Conservation (phyloP, 2,113 vertebrate genomes). For the Cygnus atratus region DNA sequence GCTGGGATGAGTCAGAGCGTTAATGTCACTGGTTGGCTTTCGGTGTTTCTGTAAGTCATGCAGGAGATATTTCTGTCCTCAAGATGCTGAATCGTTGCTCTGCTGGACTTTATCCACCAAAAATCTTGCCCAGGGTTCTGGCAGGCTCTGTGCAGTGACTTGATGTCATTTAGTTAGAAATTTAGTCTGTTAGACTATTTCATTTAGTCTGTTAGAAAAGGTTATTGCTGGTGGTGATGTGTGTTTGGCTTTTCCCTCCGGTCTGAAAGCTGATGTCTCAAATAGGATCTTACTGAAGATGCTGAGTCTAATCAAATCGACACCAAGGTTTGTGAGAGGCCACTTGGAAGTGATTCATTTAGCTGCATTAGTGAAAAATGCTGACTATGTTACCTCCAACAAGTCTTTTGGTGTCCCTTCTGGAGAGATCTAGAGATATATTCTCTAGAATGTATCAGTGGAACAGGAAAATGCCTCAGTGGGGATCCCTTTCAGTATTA, state of each 20-base stretch:
- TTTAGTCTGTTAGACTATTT: neutral
- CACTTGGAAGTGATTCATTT: neutral
- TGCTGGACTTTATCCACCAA: constrained; percentile 1
- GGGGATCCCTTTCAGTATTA: neutral
- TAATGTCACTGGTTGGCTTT: constrained; percentile 34
- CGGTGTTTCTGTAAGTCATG: constrained; percentile 26
- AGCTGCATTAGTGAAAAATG: neutral
- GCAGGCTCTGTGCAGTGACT: neutral
- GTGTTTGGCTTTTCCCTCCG: neutral
- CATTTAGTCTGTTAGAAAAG: neutral
- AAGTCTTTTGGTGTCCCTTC: neutral
- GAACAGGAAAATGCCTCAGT: neutral
- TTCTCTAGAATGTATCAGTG: neutral
- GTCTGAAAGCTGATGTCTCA: neutral
- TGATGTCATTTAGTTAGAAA: neutral
- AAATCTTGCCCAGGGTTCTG: neutral
- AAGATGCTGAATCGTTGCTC: constrained; percentile 1
- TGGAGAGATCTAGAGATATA: neutral
- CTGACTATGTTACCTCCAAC: neutral
- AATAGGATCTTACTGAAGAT: neutral
- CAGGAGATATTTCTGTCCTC: constrained; percentile 16
- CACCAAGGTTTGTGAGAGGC: neutral
- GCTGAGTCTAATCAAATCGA: neutral
- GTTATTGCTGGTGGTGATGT: neutral
- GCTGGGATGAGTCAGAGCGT: constrained; percentile 3